phyloP scores from a whole-genome alignment of 2,113 vertebrate species.

The Chaetodon trifascialis region DNA sequence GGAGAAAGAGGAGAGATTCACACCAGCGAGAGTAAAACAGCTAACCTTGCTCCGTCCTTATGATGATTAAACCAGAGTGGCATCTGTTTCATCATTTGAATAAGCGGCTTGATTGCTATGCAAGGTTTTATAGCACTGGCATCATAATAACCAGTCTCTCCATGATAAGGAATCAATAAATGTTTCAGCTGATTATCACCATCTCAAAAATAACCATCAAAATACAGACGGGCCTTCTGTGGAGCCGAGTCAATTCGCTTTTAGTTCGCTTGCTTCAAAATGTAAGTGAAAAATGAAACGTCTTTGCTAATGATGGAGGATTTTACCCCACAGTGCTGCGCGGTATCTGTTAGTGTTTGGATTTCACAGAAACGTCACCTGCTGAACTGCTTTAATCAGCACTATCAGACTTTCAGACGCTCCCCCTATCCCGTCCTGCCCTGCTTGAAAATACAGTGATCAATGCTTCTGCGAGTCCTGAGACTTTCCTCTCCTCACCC shows the following conservation, averaged over 20 bases:
- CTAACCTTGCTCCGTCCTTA: constrained; percentile 70
- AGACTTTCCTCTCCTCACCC: constrained; percentile 54
- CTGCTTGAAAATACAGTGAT: constrained; percentile 50
- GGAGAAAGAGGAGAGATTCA: constrained; percentile 61
- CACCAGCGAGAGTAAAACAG: constrained; percentile 30
- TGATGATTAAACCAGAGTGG: constrained; percentile 51
- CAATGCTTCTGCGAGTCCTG: constrained; percentile 48
- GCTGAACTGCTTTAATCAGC: constrained; percentile 20
- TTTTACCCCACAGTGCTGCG: neutral
- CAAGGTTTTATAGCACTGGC: constrained; percentile 46
- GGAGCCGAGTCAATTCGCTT: constrained; percentile 20
- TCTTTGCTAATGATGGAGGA: neutral
- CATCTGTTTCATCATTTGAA: constrained; percentile 66
- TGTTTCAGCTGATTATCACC: constrained; percentile 36
- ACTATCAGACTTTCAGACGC: neutral
- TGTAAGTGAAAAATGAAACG: constrained; percentile 16
- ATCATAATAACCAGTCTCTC: constrained; percentile 40
- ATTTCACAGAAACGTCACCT: constrained; percentile 12
- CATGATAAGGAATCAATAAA: constrained; percentile 44
- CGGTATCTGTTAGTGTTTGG: neutral
- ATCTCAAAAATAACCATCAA: constrained; percentile 3
- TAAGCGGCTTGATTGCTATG: constrained; percentile 50
- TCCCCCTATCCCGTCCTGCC: neutral
- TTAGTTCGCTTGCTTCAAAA: constrained; percentile 18
- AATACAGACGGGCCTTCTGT: constrained; percentile 5